Conservation (phyloP, 2,113 vertebrate species). For the Carassius auratus region DNA sequence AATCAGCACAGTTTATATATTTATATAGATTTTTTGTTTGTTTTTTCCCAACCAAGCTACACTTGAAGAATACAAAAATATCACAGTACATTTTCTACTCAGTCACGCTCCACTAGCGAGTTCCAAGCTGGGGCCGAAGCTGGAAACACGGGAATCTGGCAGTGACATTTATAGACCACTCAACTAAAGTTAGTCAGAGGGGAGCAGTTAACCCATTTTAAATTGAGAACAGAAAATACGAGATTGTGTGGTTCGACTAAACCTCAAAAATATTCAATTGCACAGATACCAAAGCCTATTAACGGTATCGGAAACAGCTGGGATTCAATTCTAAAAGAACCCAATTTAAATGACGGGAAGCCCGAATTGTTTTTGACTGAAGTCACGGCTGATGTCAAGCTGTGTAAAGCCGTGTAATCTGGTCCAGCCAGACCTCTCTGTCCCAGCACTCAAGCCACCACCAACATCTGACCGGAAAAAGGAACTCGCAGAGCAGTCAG, state of each 20-base stretch:
- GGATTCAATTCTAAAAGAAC: neutral
- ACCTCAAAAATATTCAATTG: neutral
- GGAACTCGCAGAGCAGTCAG: conserved; percentile 63
- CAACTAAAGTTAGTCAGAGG: conserved; percentile 24
- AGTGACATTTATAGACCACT: conserved; percentile 61
- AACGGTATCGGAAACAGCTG: neutral
- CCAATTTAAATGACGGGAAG: conserved; percentile 24
- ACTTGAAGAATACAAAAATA: conserved; percentile 84
- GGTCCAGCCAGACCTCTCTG: conserved; percentile 64
- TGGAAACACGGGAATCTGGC: conserved; percentile 63
- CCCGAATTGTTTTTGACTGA: conserved; percentile 36
- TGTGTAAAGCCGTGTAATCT: conserved; percentile 41
- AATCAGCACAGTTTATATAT: conserved; percentile 71
- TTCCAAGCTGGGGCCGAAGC: conserved; percentile 60
- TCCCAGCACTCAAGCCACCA: conserved; percentile 54
- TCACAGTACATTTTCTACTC: conserved; percentile 81
- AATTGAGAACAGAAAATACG: neutral
- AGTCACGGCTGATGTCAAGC: neutral
- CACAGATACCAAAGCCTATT: neutral
- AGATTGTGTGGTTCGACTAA: neutral
- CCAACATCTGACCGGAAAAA: conserved; percentile 58
- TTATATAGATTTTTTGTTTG: conserved; percentile 55
- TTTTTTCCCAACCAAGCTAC: conserved; percentile 74
- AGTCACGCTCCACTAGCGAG: conserved; percentile 68
- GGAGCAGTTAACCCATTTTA: conserved; percentile 14